Conservation (phyloP, 2,888 invertebrate genomes). For the Synergus japonicus region DNA sequence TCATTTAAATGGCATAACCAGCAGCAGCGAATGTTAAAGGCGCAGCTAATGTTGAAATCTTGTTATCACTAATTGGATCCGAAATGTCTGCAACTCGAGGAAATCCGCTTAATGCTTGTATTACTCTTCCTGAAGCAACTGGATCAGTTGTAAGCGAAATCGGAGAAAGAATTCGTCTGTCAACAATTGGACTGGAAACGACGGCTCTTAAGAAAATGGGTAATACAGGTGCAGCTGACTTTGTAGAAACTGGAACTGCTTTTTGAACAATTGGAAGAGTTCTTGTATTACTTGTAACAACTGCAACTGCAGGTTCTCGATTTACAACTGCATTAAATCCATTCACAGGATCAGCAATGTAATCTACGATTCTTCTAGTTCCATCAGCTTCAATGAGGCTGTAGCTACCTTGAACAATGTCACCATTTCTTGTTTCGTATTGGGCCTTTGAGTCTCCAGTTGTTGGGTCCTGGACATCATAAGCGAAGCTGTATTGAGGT, state of each 20-base stretch:
- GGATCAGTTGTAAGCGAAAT: conserved; percentile 41
- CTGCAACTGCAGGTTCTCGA: conserved; percentile 51
- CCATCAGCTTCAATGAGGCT: conserved; percentile 72
- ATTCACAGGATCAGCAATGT: conserved; percentile 63
- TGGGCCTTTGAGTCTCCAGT: conserved; percentile 73
- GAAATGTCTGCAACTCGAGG: conserved; percentile 60
- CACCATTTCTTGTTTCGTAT: conserved; percentile 70
- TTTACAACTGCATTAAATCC: conserved; percentile 56
- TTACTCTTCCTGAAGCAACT: conserved; percentile 43
- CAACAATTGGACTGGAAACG: conserved; percentile 37
- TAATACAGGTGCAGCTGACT: conserved; percentile 3
- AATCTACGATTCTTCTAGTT: conserved; percentile 70
- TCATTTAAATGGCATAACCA: not conserved
- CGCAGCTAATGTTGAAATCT: conserved; percentile 50
- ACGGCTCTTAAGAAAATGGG: conserved; percentile 27
- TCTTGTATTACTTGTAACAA: conserved; percentile 1
- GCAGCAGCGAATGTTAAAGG: conserved; percentile 50
- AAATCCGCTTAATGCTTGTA: conserved; percentile 46
- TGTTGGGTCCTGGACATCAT: conserved; percentile 70
- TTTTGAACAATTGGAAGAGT: conserved; percentile 53
- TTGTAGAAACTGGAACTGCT: conserved; percentile 16
- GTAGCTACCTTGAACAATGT: conserved; percentile 72
- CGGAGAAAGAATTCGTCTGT: not conserved
- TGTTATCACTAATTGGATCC: conserved; percentile 56
- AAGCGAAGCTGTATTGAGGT: conserved; percentile 71